A percentile compares a stretch with the other conserved stretches of the same genome.
phyloP scores from a whole-genome alignment of 2,888 invertebrate genomes.

The Leptarthrus brevirostris region DNA sequence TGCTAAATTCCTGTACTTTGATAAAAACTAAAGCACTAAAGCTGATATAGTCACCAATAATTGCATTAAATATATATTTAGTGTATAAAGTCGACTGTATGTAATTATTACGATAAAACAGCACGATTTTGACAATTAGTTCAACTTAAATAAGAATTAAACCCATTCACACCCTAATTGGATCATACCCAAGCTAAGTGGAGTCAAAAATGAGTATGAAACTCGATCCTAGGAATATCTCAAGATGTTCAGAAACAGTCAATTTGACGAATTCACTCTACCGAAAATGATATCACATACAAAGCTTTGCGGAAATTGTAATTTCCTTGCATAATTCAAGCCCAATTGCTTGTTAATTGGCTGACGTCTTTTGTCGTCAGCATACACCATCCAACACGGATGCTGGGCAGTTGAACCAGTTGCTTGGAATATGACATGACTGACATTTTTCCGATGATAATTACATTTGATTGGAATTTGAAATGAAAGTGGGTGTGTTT shows the following conservation, averaged over 20 bases:
- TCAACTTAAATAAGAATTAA: too few species aligned
- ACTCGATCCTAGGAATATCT: background rate
- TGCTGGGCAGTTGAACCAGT: constrained; percentile 43
- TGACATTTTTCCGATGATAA: constrained; percentile 26
- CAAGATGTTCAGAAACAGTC: background rate
- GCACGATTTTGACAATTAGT: too few species aligned
- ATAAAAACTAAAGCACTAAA: too few species aligned
- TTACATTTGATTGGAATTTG: constrained; percentile 34
- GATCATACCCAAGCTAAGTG: background rate
- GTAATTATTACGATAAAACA: too few species aligned
- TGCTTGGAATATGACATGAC: background rate
- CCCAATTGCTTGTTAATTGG: constrained; percentile 41
- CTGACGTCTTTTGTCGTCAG: constrained; percentile 30
- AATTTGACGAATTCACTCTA: constrained; percentile 14
- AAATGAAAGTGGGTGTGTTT: constrained; percentile 44
- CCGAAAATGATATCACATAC: constrained; percentile 31
- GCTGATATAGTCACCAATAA: too few species aligned
- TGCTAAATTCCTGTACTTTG: too few species aligned
- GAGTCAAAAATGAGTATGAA: background rate
- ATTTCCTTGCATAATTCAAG: constrained; percentile 41
- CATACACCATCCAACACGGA: constrained; percentile 10
- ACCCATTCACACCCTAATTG: constrained; percentile 8
- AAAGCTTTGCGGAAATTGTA: constrained; percentile 43
- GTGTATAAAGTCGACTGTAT: too few species aligned
- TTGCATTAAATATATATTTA: too few species aligned